Conservation (phyloP, 2,888 invertebrate genomes). For the Orchesella flavescens region DNA sequence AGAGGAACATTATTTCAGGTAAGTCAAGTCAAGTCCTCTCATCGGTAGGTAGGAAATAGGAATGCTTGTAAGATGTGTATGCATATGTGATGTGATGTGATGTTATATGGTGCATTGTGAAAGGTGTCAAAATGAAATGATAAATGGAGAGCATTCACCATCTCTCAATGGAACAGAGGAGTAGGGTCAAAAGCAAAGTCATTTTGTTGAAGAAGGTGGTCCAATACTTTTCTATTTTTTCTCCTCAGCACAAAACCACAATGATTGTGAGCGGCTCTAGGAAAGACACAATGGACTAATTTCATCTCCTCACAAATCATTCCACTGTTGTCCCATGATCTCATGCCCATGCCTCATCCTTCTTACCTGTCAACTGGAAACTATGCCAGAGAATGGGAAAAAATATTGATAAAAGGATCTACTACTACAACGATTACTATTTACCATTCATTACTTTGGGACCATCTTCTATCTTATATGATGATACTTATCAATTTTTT, state of each 20-base stretch:
- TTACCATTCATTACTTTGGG: neutral
- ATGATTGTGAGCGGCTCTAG: conserved; percentile 61
- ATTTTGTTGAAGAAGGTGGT: conserved; percentile 63
- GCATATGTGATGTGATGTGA: too few relatives aligned
- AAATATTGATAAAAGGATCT: conserved; percentile 1
- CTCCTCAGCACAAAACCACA: conserved; percentile 65
- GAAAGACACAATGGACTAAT: conserved; percentile 70
- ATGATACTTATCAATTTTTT: conserved; percentile 30
- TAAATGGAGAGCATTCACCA: conserved; percentile 65
- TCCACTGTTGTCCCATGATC: conserved; percentile 67
- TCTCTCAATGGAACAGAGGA: conserved; percentile 60
- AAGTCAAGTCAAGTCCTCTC: too few relatives aligned
- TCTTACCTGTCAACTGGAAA: conserved; percentile 69
- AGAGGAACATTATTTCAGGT: too few relatives aligned
- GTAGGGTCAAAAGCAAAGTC: conserved; percentile 67
- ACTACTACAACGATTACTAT: neutral
- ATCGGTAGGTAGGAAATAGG: too few relatives aligned
- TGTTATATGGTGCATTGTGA: conserved; percentile 28
- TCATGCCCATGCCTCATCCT: conserved; percentile 70
- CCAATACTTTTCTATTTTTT: conserved; percentile 43
- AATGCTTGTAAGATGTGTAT: too few relatives aligned
- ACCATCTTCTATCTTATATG: neutral
- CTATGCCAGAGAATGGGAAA: conserved; percentile 12
- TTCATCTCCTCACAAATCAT: conserved; percentile 73
- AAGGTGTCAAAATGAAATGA: conserved; percentile 71